Base-by-base conservation (phyloP, 2,888 invertebrate genomes). In the Caenorhabditis drosophilae region DNA sequence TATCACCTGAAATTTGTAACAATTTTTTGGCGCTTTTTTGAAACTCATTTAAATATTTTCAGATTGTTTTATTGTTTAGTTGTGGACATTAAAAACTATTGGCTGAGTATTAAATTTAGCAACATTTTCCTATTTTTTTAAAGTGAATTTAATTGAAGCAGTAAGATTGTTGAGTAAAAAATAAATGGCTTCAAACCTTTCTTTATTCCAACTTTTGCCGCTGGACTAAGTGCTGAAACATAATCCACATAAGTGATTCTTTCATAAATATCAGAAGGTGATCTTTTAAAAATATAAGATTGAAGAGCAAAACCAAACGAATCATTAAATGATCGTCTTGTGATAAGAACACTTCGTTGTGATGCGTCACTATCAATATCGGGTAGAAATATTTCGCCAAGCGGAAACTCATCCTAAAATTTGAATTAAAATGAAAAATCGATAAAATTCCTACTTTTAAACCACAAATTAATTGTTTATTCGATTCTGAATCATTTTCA, bases 221-320 rank as follows among this genome's bases (percentile, higher is more conserved):
- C 95, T 0, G 95, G 91, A 0, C 95, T 94, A 72, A 92, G 92
- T 64, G 90, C 89, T 77, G 93, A 94, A 55, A 96, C 93, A 84
- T 93, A 93, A 84, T 97, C 96, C 44, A 96, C 94, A 84, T 96
- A 97, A 0, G 95, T 96, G 59, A 96, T 92, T 87, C 94, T 91
- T 85, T 97, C 95, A 61, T 94, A 91, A 84, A 93, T 93, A 84
- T 92, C 90, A 79, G 92, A 93, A 86, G 90, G 90, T 84, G 92
- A 92, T 85, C 95, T 93, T 84, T 94, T 93, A 64, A 96, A 94
- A 34, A 95, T 95, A 84, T 96, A 96, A 79, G 94, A 95, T 87
- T 89, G 95, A 36, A 96, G 87, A 0, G 95, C 95, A 85, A 96
- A 96, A 15, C 96, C 96, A 84, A 92, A 96, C 27, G 91, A 91